These are phyloP conservation scores for Caenorhabditis doughertyi DNA, from an alignment of 2,888 invertebrate genomes.

Conservation along the genomic window DNA sequence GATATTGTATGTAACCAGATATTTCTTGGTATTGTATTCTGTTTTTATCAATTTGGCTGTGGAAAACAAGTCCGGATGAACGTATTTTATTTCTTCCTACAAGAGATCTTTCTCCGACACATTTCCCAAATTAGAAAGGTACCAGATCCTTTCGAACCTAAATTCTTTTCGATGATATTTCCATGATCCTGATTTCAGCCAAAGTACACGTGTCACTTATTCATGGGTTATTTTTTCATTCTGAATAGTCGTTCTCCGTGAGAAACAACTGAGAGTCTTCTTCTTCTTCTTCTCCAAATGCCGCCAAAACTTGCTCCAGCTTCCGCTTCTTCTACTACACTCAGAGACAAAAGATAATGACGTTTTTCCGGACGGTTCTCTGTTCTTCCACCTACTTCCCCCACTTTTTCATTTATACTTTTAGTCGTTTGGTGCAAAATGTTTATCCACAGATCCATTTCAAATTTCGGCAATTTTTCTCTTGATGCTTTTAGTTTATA, in stretches of 20 bases:
- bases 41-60: background rate
- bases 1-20: background rate
- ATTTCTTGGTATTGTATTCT: background rate
- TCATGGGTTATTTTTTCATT: background rate
- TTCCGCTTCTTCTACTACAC: slow-evolving; percentile 12
- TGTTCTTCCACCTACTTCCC: slow-evolving; percentile 1
- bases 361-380: slow-evolving; percentile 49
- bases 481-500: slow-evolving; percentile 28
- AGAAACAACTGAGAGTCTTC: slow-evolving; percentile 30
- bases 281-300: background rate
- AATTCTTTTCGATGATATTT: too few species aligned
- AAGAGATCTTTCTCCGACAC: too few species aligned
- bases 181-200: background rate
- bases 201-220: slow-evolving; percentile 20
- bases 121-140: too few species aligned
- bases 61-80: background rate
- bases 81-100: too few species aligned
- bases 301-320: slow-evolving; percentile 30
- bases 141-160: too few species aligned
- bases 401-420: slow-evolving; percentile 4
- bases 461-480: background rate
- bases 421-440: slow-evolving; percentile 13
- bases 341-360: slow-evolving; percentile 36
- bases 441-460: slow-evolving; percentile 21
- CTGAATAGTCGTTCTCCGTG: slow-evolving; percentile 20